These are phyloP conservation scores for Felis chaus DNA, from an alignment of 2,113 vertebrate genomes.

Conservation along the genomic window DNA sequence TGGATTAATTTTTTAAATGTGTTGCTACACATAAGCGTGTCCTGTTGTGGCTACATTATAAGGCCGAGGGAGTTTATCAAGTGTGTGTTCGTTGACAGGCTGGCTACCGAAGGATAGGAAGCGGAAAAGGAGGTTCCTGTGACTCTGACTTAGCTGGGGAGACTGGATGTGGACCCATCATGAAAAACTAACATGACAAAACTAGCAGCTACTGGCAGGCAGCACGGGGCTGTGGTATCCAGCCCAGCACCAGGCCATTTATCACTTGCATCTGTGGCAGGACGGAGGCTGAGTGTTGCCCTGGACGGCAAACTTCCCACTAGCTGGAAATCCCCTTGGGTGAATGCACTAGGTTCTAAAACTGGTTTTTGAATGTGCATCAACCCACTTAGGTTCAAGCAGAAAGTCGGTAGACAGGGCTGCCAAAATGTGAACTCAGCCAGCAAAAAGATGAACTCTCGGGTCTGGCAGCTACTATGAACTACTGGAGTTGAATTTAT, in stretches of 20 bases:
- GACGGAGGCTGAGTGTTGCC: not conserved
- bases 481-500: not conserved
- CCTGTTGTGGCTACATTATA: not conserved
- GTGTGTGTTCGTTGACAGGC: not conserved
- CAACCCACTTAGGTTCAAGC: not conserved
- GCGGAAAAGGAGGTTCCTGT: not conserved
- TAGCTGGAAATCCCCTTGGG: not conserved
- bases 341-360: not conserved
- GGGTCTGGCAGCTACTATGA: not conserved
- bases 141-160: not conserved
- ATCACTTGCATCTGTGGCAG: not conserved
- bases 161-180: not conserved
- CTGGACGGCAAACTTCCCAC: not conserved
- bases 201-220: not conserved
- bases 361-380: not conserved
- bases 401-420: not conserved
- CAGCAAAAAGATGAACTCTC: not conserved
- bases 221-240: not conserved
- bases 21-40: not conserved
- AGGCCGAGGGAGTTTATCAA: not conserved
- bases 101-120: not conserved
- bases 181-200: not conserved
- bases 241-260: not conserved
- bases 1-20: conserved; percentile 4
- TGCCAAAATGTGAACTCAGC: not conserved